Base-by-base conservation (phyloP, 2,888 invertebrate genomes). In the Campopleginae sp. region DNA sequence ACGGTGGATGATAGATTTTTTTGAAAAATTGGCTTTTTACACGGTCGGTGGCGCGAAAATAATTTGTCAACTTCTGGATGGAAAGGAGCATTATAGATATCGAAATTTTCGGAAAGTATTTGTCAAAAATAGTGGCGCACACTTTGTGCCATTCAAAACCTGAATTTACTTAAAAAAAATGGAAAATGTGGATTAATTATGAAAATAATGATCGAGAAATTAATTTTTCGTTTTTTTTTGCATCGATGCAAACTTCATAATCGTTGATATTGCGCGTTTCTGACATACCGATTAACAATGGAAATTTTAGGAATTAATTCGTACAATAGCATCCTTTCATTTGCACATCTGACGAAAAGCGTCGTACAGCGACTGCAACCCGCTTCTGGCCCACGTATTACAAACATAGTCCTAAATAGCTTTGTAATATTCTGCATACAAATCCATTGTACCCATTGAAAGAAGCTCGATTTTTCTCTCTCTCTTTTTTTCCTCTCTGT, bases 401-500 rank as follows among this genome's bases (percentile, higher is more conserved):
- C 38, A 33, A 23, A 72, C 14, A 23, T 2, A 42, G 5, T 27
- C 54, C 12, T 23, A 58, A 75, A 75, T 74, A 42, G 38, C 19
- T 54, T 42, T 42, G 72, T 58, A 58, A 58, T 74, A 74, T 74
- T 74, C 17, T 27, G 42, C 27, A 58, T 23, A 72, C 27, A 12
- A 44, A 31, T 6, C 61, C 54, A 61, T 61, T 75, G 74, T 61
- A 31, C 61, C 61, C 5, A 75, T 61, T 61, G 61, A 61, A 44
- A 61, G 46, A 33, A 27, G 19, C 44, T 75, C 58, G 31, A 61
- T 70, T 75, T 58, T 31, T 46, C 44, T 58, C 74, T 31, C 74
- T 31, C 31, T n/a, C 4, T n/a, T 54, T n/a, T 46, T 19, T 23
- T n/a, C 12, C 10, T 44, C 12, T 70, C 31, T 1, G 31, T 8